Evolutionary conservation across 2,113 vertebrate genomes (phyloP).

Genomic region (Sus scrofa): T2T-Sscrofa CM000819.6:12584501-12585000

Average conservation of each 20-base stretch:
- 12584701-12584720: no score
- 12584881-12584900: not conserved
- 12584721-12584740: no score
- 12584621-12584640: no score
- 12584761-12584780: not conserved
- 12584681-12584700: no score
- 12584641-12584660: no score
- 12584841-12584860: not conserved
- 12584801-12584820: not conserved
- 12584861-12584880: rapidly evolving
- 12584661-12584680: no score
- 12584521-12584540: no score
- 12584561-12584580: no score
- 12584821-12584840: not conserved
- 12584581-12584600: no score
- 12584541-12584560: no score
- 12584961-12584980: not conserved
- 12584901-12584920: not conserved
- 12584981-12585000: not conserved
- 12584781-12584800: not conserved
- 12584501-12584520: no score
- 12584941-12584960: not conserved
- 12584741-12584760: not conserved
- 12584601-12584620: no score
- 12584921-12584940: not conserved